Evolutionary conservation across 2,113 vertebrate species (phyloP), one percentile per base, ranked within the genome.

Genomic region (Anhinga rufa): DNA sequence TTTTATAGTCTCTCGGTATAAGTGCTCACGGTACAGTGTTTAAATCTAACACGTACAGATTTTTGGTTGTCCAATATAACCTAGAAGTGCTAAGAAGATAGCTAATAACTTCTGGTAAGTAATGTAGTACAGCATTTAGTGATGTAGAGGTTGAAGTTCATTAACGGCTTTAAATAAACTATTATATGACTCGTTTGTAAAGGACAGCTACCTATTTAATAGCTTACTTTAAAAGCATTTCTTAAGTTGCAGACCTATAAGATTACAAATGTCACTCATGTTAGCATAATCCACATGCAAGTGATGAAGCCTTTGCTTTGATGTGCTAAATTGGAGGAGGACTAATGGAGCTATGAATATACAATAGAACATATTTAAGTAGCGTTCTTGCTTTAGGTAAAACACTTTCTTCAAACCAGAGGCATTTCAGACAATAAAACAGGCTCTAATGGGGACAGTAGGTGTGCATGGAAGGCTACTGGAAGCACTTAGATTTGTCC

Each of bases 321-420:
- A 99, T 99, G 99, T 99, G 98, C 98, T 98, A 97, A 98, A 98
- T 98, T 98, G 98, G 98, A 98, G 98, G 95, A 97, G 96, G 98
- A 96, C 98, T 99, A 99, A 99, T 99, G 98, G 98, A 99, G 98
- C 98, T 98, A 98, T 98, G 98, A 98, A 98, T 98, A 98, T 98
- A 99, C 99, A 99, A 99, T 98, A 98, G 98, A 98, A 98, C 97
- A 97, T 98, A 98, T 98, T 98, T 98, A 98, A 99, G 99, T 98
- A 98, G 98, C 98, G 98, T 91, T 98, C 98, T 98, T 97, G 98
- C 98, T 98, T 98, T 97, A 98, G 98, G 98, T 98, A 98, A 99
- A 99, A 98, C 98, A 98, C 98, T 98, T 97, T 79, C 96, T 98
- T 97, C 96, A 98, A 98, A 98, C 98, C 98, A 95, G 98, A 98